Evolutionary conservation across 92 coral and sea anemone genomes (phyloP).

Genomic region (Meandrina meandrites): DNA sequence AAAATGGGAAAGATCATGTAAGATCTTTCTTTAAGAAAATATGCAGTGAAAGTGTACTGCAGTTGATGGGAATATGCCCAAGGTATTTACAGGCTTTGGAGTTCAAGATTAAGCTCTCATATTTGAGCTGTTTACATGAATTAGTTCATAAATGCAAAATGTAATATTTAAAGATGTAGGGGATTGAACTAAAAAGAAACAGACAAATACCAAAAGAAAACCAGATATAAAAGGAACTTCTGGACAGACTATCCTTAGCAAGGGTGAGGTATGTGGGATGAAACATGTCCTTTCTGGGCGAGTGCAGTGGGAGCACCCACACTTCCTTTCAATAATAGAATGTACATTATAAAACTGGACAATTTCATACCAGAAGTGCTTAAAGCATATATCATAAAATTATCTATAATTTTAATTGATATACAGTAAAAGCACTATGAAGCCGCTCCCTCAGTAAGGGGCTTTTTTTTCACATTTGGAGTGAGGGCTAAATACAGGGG

Average conservation of each 20-base stretch:
- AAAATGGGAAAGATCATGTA: background rate
- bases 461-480: background rate
- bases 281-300: background rate
- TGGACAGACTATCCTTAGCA: background rate
- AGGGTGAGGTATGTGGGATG: background rate
- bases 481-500: background rate
- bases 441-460: background rate
- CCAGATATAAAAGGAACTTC: background rate
- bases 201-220: background rate
- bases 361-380: too few species aligned
- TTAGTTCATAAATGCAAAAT: too few species aligned
- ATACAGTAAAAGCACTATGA: background rate
- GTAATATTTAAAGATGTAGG: background rate
- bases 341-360: background rate
- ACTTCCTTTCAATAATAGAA: background rate
- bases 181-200: background rate
- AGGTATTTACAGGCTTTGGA: background rate
- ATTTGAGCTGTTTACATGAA: background rate
- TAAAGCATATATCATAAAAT: background rate
- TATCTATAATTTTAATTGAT: background rate
- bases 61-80: background rate
- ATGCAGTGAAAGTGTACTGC: background rate
- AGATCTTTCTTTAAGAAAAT: background rate
- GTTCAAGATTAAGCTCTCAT: background rate
- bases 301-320: background rate